Evolutionary conservation across 2,797 vertebrate genomes (phyloP), one percentile per base, ranked within the genome.

Genomic region (Poecilia wingei): DNA sequence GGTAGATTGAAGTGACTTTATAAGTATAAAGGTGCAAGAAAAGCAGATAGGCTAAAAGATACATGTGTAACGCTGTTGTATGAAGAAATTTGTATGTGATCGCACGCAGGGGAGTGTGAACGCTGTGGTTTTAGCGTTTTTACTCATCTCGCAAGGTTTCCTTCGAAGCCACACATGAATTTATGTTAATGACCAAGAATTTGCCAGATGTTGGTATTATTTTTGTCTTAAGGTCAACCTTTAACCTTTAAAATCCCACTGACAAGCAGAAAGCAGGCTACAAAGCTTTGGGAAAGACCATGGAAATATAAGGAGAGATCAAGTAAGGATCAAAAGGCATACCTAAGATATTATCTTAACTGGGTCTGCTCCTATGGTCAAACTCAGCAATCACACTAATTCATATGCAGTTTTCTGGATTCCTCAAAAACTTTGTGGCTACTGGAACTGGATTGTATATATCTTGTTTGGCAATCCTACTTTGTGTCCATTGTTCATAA

Each of bases 51-150:
- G 72, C 68, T 64, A 25, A 82, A 84, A 73, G 36, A 75, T 3
- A 4, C 13, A 28, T 33, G 71, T 74, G 39, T 47, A 47, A 46
- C 47, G 7, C 53, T 20, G 66, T 20, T 77, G 43, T 80, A 51
- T 31, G n/a, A 53, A 12, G 79, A 18, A 77, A 22, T 75, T 57
- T 78, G 59, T 46, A 18, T 82, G 36, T 43, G 47, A 75, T 70
- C 68, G 49, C 85, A 82, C 0, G 8, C 46, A 82, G 22, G 74
- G 12, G 14, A 64, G 75, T 72, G 80, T 84, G 69, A 68, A 64
- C 10, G 0, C n/a, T 90, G 89, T 90, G 88, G 91, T 92, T 92
- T 90, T 69, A 74, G 84, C 68, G 71, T 87, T 74, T 77, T 85
- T 79, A 86, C 83, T 81, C 80, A 84, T 76, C 76, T 82, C 72